These are phyloP conservation scores for Ernsta delagoae DNA, from an alignment of 2,888 invertebrate species.

Conservation along the genomic window DNA sequence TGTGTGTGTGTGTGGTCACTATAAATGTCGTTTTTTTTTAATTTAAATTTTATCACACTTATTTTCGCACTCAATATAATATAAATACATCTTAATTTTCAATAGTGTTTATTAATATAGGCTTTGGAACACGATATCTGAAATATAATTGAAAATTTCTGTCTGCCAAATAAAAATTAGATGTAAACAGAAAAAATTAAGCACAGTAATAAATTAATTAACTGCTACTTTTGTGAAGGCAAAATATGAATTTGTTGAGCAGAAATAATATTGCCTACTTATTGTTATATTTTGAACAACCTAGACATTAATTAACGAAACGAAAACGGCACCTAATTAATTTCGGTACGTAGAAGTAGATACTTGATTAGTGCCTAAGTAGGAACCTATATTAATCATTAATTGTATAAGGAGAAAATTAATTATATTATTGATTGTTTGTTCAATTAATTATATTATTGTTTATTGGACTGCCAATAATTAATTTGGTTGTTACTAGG, in stretches of 20 bases:
- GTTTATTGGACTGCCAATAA: no score
- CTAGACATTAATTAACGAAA: not conserved
- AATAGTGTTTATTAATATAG: no score
- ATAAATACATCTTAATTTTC: no score
- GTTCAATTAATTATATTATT: not conserved
- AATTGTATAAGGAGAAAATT: not conserved
- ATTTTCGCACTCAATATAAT: no score
- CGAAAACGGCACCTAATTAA: slow-evolving; percentile 3
- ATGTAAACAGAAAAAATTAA: no score
- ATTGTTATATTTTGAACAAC: not conserved
- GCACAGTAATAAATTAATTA: not conserved
- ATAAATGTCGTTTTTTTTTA: no score
- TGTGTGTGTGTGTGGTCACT: no score
- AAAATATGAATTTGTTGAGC: not conserved
- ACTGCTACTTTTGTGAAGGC: not conserved
- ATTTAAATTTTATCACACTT: no score
- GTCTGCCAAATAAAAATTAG: no score
- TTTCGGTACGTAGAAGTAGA: not conserved
- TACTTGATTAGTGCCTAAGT: not conserved
- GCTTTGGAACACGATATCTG: no score
- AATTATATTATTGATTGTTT: not conserved
- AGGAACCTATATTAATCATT: not conserved
- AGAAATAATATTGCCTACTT: not conserved
- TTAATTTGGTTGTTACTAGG: no score
- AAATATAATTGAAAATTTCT: no score